Percentiles rank a stretch among this genome's conserved stretches.
Conservation (phyloP, 2,113 vertebrate genomes). For the Epinephelus lanceolatus region DNA sequence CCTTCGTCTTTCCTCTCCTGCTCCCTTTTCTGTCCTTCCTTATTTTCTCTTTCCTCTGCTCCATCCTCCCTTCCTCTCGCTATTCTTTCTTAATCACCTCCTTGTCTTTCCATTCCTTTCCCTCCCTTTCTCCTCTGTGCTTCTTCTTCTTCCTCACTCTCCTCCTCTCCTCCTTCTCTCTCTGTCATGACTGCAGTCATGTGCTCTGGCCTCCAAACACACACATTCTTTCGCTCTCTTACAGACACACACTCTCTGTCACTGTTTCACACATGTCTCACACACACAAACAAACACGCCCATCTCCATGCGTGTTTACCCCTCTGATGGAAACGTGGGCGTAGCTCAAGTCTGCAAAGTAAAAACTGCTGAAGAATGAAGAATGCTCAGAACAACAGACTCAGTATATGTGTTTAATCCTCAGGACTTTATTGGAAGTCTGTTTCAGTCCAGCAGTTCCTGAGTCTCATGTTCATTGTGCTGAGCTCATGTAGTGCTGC, state of each 20-base stretch:
- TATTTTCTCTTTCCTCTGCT: not conserved
- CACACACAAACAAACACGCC: conserved; percentile 7
- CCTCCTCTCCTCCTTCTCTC: not conserved
- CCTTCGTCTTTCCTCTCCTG: not conserved
- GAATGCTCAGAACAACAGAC: not conserved
- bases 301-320: not conserved
- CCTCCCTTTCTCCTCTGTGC: too few relatives aligned
- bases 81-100: not conserved
- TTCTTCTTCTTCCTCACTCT: too few relatives aligned
- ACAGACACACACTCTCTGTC: conserved; percentile 3
- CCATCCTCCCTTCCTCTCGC: not conserved
- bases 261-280: not conserved
- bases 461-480: conserved; percentile 12
- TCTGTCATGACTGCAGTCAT: conserved; percentile 58
- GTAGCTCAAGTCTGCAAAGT: not conserved
- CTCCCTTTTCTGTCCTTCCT: not conserved
- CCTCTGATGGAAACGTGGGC: conserved; percentile 19
- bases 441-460: conserved; percentile 1
- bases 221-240: not conserved
- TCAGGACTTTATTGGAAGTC: not conserved
- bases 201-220: conserved; percentile 38
- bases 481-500: not conserved
- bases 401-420: not conserved
- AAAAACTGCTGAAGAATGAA: not conserved
- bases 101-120: too few relatives aligned